phyloP scores from a whole-genome alignment of 1,140 invertebrate species.

The Drosophila arawakana region DNA sequence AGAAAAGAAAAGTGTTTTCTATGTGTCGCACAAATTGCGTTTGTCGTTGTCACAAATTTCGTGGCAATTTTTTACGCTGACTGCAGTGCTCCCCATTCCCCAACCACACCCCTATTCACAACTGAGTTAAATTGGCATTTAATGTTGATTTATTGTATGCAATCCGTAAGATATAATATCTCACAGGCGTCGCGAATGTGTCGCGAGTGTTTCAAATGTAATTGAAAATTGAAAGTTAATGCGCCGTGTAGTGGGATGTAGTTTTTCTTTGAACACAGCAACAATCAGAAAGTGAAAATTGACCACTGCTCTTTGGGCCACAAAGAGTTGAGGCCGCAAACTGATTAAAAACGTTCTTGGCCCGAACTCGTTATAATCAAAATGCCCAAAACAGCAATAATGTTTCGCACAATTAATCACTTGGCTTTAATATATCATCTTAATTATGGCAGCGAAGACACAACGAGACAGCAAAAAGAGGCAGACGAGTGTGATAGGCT shows the following conservation, averaged over 20 bases:
- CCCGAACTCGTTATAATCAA: slow-evolving; percentile 42
- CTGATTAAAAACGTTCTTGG: slow-evolving; percentile 53
- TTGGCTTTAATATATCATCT: slow-evolving; percentile 56
- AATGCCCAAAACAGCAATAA: slow-evolving; percentile 36
- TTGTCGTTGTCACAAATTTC: slow-evolving; percentile 24
- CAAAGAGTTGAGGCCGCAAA: slow-evolving; percentile 3
- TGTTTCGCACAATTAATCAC: slow-evolving; percentile 67
- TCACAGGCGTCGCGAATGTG: slow-evolving; percentile 9
- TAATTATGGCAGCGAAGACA: slow-evolving; percentile 49
- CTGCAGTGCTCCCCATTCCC: background rate
- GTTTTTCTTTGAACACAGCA: slow-evolving; percentile 2
- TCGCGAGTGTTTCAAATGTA: slow-evolving; percentile 24
- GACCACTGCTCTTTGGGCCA: background rate
- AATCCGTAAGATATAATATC: slow-evolving; percentile 27
- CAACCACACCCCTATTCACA: too few species aligned
- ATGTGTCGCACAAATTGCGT: slow-evolving; percentile 9
- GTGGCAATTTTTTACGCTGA: slow-evolving; percentile 7
- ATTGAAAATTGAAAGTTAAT: slow-evolving; percentile 55
- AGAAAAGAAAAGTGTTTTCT: slow-evolving; percentile 14
- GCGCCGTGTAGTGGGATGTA: background rate
- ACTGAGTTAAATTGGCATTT: slow-evolving; percentile 25
- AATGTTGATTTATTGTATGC: slow-evolving; percentile 29
- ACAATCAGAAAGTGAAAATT: slow-evolving; percentile 47
- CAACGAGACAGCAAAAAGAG: slow-evolving; percentile 5
- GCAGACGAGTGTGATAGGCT: background rate